A percentile compares a stretch with the other conserved stretches of the same genome.
Evolutionary conservation across 2,888 invertebrate species (phyloP).

Genomic region (Opisthograptis luteolata): DNA sequence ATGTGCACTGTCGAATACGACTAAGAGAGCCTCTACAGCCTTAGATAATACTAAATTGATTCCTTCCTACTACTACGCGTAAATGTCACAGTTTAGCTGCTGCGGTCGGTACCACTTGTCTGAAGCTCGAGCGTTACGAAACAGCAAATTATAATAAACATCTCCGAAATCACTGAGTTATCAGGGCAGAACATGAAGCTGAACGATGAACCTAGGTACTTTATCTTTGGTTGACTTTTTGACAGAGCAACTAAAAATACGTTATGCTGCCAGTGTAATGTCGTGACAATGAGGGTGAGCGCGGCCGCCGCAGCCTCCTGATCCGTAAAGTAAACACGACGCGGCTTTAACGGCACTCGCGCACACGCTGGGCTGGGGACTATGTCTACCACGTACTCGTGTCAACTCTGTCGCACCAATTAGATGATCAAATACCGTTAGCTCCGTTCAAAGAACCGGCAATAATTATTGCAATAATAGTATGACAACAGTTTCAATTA

Average conservation of each 20-base stretch:
- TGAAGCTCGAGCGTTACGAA: too few relatives aligned
- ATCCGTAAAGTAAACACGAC: slow-evolving; percentile 13
- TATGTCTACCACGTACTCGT: background rate
- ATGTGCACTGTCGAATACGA: background rate
- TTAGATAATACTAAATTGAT: background rate
- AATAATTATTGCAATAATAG: background rate
- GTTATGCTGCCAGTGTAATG: too few relatives aligned
- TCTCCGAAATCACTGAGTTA: too few relatives aligned
- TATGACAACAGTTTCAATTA: too few relatives aligned
- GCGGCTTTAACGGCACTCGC: slow-evolving; percentile 4
- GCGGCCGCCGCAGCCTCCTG: too few relatives aligned
- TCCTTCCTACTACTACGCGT: slow-evolving; percentile 1
- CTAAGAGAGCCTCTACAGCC: background rate
- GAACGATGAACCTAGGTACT: too few relatives aligned
- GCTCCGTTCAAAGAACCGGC: background rate
- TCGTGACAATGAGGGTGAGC: background rate
- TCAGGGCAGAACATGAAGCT: too few relatives aligned
- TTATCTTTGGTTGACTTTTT: too few relatives aligned
- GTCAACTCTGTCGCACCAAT: slow-evolving; percentile 12
- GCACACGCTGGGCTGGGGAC: background rate
- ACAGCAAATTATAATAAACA: too few relatives aligned
- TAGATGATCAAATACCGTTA: slow-evolving; percentile 14
- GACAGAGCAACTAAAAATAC: too few relatives aligned
- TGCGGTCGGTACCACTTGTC: too few relatives aligned
- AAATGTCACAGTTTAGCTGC: too few relatives aligned